phyloP scores from a whole-genome alignment of 1,140 invertebrate genomes.

The Lutraria rhynchaena region DNA sequence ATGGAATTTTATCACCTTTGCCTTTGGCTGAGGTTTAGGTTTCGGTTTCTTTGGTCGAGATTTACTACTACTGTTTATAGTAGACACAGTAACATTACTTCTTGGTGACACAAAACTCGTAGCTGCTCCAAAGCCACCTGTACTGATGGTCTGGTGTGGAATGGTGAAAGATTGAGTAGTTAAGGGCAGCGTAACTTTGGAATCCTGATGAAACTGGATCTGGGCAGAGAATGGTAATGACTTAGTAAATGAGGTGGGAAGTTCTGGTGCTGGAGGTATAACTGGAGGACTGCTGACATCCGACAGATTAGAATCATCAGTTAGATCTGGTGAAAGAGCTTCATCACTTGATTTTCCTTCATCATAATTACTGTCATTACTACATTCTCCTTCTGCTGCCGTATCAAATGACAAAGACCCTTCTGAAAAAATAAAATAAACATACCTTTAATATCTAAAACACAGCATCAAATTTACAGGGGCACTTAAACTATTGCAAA shows the following conservation, averaged over 20 bases:
- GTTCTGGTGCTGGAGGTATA: slow-evolving; percentile 65
- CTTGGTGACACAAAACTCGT: slow-evolving; percentile 44
- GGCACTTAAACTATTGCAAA: background rate
- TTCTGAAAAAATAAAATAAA: slow-evolving; percentile 86
- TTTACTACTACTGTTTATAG: slow-evolving; percentile 57
- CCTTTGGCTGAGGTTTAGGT: slow-evolving; percentile 90
- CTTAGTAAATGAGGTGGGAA: slow-evolving; percentile 57
- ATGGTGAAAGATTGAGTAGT: slow-evolving; percentile 66
- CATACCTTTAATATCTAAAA: too few species aligned
- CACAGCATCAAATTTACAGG: background rate
- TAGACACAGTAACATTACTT: slow-evolving; percentile 55
- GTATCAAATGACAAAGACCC: slow-evolving; percentile 95
- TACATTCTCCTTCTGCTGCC: slow-evolving; percentile 91
- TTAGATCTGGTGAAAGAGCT: slow-evolving; percentile 78
- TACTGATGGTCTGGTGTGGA: slow-evolving; percentile 37
- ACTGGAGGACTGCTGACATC: slow-evolving; percentile 76
- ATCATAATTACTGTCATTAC: slow-evolving; percentile 91
- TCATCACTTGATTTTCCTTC: slow-evolving; percentile 89
- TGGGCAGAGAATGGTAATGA: slow-evolving; percentile 42
- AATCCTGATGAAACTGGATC: slow-evolving; percentile 46
- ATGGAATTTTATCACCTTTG: slow-evolving; percentile 95
- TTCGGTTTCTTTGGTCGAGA: slow-evolving; percentile 91
- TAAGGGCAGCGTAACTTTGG: slow-evolving; percentile 58
- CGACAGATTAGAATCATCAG: slow-evolving; percentile 75
- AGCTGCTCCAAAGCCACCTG: slow-evolving; percentile 41